Base-by-base conservation (phyloP, 2,888 invertebrate genomes). In the Eugnorisma glareosa region DNA sequence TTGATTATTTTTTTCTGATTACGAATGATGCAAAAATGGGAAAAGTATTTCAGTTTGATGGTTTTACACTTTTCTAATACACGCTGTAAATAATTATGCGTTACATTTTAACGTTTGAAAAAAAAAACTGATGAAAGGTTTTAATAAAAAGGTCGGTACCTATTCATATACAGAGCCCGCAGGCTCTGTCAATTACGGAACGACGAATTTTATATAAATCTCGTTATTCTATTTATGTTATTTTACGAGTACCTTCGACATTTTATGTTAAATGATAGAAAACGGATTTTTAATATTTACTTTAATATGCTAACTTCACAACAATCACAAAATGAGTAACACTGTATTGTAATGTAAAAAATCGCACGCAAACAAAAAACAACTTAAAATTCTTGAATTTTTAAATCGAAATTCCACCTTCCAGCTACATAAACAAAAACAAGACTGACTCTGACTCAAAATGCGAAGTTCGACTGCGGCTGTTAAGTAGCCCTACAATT, bases 151-250 rank as follows among this genome's bases (percentile, higher is more conserved):
- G 45, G 35, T 40, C 40, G 35, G 71, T 37, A 13, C 63, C 24
- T 37, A 37, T 18, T 18, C 1, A 45, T 24, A 54, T 37, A 57
- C 63, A 24, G 10, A 63, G 28, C 72, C 75, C 85, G 28, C 73
- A 48, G 77, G 73, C 70, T 28, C 10, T 54, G 35, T 70, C 45
- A 82, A 82, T 72, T 73, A 75, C 10, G 28, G 2, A n/a, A 48
- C 40, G 48, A 28, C n/a, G 21, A 61, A 54, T 67, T 57, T 45
- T 45, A 63, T 31, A 67, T 18, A 64, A 57, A 61, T 37, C 24
- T 59, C 51, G 35, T 37, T 77, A 76, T 61, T 69, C 68, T 31
- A 54, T 54, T 45, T 18, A 37, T 8, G 21, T 5, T 35, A 43
- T 2, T n/a, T n/a, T n/a, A n/a, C n/a, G n/a, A n/a, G 24, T 43